Base-by-base conservation (phyloP, 2,113 vertebrate species). In the Mobula hypostoma region DNA sequence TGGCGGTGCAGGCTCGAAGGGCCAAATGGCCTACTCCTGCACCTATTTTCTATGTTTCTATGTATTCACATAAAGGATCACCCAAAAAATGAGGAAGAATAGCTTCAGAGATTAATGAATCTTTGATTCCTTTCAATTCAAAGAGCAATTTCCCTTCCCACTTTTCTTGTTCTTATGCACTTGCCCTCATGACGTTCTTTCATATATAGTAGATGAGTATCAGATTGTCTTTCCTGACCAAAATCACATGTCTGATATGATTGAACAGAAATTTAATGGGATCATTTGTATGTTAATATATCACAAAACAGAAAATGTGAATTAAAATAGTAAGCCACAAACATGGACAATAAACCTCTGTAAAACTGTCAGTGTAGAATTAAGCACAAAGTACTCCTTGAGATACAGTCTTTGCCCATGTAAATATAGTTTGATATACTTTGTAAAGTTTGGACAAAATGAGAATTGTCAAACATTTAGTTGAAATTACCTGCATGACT, bases 401-500 rank as follows among this genome's bases (percentile, higher is more conserved):
- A 90, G 17, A 17, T 90, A 63, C 61, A 66, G 61, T 76, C 70
- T 72, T 74, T 93, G 91, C 91, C 91, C 70, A 56, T 76, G 70
- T 93, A 93, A 93, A 93, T 74, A 93, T 4, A 40, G 40, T 74
- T 56, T 72, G 91, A 56, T 93, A 93, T 76, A 93, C 91, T 74
- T 92, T 93, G 91, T 93, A 56, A 68, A 93, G 91, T 56, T 93
- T 93, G 68, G 32, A 93, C 91, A 93, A 93, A 93, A 93, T 93
- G 70, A 93, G 91, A 93, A 93, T 93, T 93, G 91, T 93, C 91
- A 93, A 74, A 40, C 36, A 48, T 74, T 74, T 48, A 93, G 36
- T 27, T 95, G 96, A 66, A 76, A 96, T 95, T 95, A 95, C 94
- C 94, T 95, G 58, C 78, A 95, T 94, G 96, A 95, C 79, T 96